A percentile compares a stretch with the other conserved stretches of the same genome.
phyloP scores from a whole-genome alignment of 1,140 invertebrate genomes.

The Cotesia typhae region DNA sequence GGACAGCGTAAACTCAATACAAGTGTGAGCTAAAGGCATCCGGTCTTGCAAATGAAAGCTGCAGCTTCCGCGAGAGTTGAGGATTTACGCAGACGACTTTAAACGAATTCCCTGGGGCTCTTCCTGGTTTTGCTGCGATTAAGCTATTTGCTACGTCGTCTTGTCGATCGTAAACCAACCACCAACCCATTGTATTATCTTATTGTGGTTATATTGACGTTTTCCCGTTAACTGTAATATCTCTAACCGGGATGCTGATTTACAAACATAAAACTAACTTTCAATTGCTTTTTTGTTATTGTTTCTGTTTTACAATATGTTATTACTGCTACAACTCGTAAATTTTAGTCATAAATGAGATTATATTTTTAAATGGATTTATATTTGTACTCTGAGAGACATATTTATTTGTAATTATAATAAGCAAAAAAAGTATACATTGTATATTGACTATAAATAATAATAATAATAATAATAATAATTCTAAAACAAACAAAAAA shows the following conservation, averaged over 20 bases:
- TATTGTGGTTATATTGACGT: neutral
- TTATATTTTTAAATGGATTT: no score
- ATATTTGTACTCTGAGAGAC: no score
- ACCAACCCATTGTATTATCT: constrained; percentile 1
- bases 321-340: no score
- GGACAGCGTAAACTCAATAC: constrained; percentile 14
- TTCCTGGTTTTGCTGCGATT: constrained; percentile 6
- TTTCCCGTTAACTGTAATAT: neutral
- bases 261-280: neutral
- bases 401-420: no score
- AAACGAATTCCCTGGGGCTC: constrained; percentile 1
- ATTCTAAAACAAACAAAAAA: no score
- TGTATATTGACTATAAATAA: no score
- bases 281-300: neutral
- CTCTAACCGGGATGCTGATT: neutral
- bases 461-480: no score
- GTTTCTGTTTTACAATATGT: no score
- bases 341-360: no score
- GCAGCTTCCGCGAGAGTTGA: neutral
- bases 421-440: no score
- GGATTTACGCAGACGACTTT: constrained; percentile 16
- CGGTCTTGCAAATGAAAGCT: constrained; percentile 4
- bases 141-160: constrained; percentile 17
- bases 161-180: constrained; percentile 9
- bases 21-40: constrained; percentile 9